Evolutionary conservation across 2,888 invertebrate species (phyloP).

Genomic region (Prosopocoilus inquinatus): DNA sequence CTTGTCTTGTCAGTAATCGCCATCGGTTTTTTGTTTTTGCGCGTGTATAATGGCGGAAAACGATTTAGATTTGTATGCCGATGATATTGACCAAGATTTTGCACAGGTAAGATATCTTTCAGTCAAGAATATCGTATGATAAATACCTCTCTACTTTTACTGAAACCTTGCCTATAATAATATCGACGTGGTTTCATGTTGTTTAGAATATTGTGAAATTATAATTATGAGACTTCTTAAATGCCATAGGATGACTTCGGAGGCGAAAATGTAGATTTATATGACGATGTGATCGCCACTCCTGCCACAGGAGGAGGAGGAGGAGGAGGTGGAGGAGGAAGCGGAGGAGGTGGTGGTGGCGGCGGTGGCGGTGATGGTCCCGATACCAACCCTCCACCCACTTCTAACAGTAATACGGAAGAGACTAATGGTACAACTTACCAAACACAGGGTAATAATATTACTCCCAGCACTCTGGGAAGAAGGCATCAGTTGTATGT

Average conservation of each 20-base stretch:
- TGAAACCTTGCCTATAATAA: no score
- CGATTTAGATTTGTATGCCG: conserved; percentile 96
- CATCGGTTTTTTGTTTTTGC: neutral
- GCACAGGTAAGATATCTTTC: conserved; percentile 59
- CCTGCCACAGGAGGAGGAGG: conserved; percentile 59
- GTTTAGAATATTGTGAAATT: conserved; percentile 5
- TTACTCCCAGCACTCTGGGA: conserved; percentile 67
- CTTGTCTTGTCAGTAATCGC: neutral
- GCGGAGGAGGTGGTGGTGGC: conserved; percentile 11
- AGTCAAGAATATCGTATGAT: no score
- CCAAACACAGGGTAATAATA: conserved; percentile 67
- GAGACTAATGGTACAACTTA: conserved; percentile 72
- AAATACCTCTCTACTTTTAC: neutral
- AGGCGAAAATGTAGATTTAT: conserved; percentile 87
- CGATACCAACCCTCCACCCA: conserved; percentile 58
- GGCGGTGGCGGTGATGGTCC: conserved; percentile 18
- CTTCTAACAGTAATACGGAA: conserved; percentile 56
- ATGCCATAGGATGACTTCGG: conserved; percentile 71
- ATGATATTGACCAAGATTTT: conserved; percentile 95
- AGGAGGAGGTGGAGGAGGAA: conserved; percentile 53
- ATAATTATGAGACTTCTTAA: neutral
- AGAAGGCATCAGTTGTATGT: conserved; percentile 91
- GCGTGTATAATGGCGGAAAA: conserved; percentile 81
- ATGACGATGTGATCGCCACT: conserved; percentile 92
- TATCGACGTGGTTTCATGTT: no score